Conservation (phyloP, 2,888 invertebrate genomes). For the Drosophila demipolita region DNA sequence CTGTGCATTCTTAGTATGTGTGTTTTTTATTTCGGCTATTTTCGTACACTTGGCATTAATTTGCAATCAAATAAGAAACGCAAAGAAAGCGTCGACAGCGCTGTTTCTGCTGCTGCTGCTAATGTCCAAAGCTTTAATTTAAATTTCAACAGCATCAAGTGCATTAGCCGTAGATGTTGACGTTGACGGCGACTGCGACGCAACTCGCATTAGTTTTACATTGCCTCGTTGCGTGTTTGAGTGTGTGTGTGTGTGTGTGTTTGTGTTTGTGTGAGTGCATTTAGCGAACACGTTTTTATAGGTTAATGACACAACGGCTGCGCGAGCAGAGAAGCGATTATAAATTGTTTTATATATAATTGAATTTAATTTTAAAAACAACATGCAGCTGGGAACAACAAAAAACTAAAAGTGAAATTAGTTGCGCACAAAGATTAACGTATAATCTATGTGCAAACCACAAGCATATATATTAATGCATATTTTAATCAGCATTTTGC, state of each 20-base stretch:
- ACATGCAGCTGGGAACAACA: constrained; percentile 32
- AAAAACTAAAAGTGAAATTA: constrained; percentile 61
- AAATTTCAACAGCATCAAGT: constrained; percentile 41
- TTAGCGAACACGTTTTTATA: constrained; percentile 81
- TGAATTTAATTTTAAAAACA: constrained; percentile 27
- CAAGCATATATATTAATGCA: neutral
- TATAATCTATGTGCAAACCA: constrained; percentile 9
- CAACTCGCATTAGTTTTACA: constrained; percentile 35
- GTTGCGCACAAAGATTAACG: constrained; percentile 26
- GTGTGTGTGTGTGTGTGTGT: constrained; percentile 16
- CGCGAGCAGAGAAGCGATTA: constrained; percentile 49
- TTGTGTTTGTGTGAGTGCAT: constrained; percentile 40
- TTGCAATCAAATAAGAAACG: constrained; percentile 59
- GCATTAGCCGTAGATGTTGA: constrained; percentile 39
- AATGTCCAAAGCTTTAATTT: constrained; percentile 14
- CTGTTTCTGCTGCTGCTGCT: constrained; percentile 5
- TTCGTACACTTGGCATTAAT: constrained; percentile 69
- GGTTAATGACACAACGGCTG: constrained; percentile 81
- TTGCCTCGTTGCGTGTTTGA: constrained; percentile 9
- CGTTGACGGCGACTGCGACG: constrained; percentile 11
- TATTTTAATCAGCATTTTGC: neutral
- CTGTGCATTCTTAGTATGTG: constrained; percentile 44
- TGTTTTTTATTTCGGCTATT: constrained; percentile 58
- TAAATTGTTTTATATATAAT: constrained; percentile 36
- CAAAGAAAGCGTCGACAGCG: constrained; percentile 52